A percentile compares a stretch with the other conserved stretches of the same genome.
These are phyloP conservation scores for Harpagifer antarcticus DNA, from an alignment of 2,797 vertebrate genomes.

Conservation along the genomic window DNA sequence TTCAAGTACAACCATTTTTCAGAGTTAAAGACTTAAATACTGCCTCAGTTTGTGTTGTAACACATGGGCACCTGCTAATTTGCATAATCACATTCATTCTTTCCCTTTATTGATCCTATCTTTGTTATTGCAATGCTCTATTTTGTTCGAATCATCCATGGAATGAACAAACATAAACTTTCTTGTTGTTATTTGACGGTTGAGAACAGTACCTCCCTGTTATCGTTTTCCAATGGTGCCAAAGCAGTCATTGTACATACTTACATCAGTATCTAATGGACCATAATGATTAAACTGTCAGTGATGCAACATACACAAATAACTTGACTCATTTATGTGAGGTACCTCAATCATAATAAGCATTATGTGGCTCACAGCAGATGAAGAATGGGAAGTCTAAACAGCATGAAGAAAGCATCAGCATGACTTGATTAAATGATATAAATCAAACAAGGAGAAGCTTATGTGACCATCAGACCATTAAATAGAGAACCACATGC, in stretches of 20 bases:
- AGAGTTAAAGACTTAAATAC: not conserved
- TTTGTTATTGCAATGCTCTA: not conserved
- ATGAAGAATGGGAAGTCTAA: constrained; percentile 22
- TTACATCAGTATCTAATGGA: constrained; percentile 22
- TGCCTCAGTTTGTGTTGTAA: constrained; percentile 22
- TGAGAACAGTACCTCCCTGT: constrained; percentile 10
- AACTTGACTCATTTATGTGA: constrained; percentile 35
- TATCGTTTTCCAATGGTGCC: constrained; percentile 1
- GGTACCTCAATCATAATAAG: constrained; percentile 25
- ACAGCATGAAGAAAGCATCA: constrained; percentile 18
- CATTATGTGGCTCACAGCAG: constrained; percentile 27
- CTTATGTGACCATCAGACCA: constrained; percentile 10
- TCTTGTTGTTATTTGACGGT: not conserved
- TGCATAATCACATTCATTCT: constrained; percentile 1
- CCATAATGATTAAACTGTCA: constrained; percentile 38
- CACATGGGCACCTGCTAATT: not conserved
- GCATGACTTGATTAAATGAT: constrained; percentile 34
- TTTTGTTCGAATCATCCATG: not conserved
- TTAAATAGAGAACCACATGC: constrained; percentile 9
- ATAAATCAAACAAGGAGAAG: constrained; percentile 21
- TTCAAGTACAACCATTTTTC: not conserved
- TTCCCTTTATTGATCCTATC: not conserved
- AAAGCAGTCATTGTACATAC: not conserved
- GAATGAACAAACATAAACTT: not conserved
- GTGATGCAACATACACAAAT: constrained; percentile 18